A percentile compares a stretch with the other conserved stretches of the same genome.
These are phyloP conservation scores for Drosophila rufa DNA, from an alignment of 1,140 invertebrate genomes.

Conservation along the genomic window DNA sequence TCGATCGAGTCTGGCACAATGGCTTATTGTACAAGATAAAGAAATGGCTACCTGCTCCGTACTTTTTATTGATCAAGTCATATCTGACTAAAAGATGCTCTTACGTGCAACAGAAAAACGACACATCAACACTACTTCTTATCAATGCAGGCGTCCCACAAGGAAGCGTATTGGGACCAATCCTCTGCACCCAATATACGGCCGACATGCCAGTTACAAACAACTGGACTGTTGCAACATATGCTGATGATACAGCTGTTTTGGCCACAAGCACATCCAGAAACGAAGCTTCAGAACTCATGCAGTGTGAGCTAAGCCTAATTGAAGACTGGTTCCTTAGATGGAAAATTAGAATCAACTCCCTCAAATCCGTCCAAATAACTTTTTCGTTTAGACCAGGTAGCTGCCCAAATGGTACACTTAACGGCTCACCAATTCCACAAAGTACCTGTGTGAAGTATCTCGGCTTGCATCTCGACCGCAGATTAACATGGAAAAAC, in stretches of 20 bases:
- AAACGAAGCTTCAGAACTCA: constrained; percentile 17
- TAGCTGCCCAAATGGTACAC: constrained; percentile 19
- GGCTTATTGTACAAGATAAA: too few species aligned
- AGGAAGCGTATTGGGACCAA: constrained; percentile 1
- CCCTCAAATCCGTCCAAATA: constrained; percentile 5
- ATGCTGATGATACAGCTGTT: constrained; percentile 21
- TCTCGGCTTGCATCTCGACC: neutral
- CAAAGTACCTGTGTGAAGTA: constrained; percentile 27
- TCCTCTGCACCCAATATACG: constrained; percentile 31
- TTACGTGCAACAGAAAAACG: too few species aligned
- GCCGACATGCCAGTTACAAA: constrained; percentile 25
- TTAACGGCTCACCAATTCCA: constrained; percentile 32
- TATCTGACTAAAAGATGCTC: too few species aligned
- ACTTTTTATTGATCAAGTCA: too few species aligned
- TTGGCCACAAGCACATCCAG: constrained; percentile 9
- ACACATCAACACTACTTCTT: too few species aligned
- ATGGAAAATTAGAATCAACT: too few species aligned
- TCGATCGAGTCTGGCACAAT: too few species aligned
- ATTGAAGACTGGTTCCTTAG: too few species aligned
- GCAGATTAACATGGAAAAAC: neutral
- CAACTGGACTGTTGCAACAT: constrained; percentile 2
- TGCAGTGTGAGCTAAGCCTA: constrained; percentile 21
- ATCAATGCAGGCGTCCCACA: too few species aligned
- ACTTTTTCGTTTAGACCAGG: constrained; percentile 29
- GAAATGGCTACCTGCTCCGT: too few species aligned